Conservation (phyloP, 2,113 vertebrate species). For the Turdus rufiventris region DNA sequence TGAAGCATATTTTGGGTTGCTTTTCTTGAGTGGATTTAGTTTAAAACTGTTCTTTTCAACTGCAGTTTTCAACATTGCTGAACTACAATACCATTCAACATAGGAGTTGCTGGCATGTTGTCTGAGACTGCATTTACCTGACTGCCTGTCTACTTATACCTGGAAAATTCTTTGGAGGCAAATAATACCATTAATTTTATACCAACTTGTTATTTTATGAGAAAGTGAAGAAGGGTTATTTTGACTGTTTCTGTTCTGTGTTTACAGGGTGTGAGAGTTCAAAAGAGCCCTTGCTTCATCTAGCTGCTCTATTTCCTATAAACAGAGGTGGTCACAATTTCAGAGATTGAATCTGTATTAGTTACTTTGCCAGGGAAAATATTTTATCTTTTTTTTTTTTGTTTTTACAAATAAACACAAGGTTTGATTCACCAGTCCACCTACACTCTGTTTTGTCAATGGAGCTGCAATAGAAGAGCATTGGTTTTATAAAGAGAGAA, state of each 20-base stretch:
- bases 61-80: background rate
- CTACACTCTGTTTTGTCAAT: background rate
- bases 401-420: background rate
- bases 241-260: background rate
- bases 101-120: background rate
- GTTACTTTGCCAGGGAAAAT: background rate
- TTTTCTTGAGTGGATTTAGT: background rate
- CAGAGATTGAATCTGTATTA: background rate
- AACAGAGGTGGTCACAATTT: background rate
- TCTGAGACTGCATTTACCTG: background rate
- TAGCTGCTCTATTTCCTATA: background rate
- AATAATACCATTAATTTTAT: background rate
- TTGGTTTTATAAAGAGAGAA: background rate
- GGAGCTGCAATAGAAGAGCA: background rate
- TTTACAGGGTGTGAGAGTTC: background rate
- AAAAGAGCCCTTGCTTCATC: background rate
- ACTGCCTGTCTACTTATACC: background rate
- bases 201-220: background rate
- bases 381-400: background rate
- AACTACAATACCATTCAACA: background rate
- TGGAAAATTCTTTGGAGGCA: background rate
- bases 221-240: background rate
- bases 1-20: background rate
- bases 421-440: background rate
- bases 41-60: background rate